phyloP scores from a whole-genome alignment of 2,888 invertebrate genomes.

The Lycophotia porphyrea region DNA sequence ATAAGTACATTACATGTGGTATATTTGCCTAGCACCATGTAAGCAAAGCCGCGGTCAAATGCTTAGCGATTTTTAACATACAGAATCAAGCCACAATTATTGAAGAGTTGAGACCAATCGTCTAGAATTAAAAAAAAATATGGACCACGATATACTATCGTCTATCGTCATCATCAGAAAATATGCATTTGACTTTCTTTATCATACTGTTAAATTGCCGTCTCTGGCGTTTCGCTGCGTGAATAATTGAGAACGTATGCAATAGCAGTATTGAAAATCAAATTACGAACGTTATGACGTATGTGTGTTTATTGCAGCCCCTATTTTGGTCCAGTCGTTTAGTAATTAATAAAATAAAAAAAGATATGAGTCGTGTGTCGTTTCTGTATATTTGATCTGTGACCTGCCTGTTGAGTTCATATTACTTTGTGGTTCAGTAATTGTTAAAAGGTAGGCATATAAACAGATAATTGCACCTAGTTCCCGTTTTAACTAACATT shows the following conservation, averaged over 20 bases:
- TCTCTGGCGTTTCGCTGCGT: background rate
- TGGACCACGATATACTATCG: no score
- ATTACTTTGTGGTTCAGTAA: constrained; percentile 9
- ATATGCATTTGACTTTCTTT: background rate
- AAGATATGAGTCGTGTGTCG: constrained; percentile 1
- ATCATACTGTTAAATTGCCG: background rate
- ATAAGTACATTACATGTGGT: no score
- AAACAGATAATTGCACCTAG: no score
- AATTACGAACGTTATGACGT: constrained; percentile 26
- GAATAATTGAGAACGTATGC: constrained; percentile 40
- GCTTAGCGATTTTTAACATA: no score
- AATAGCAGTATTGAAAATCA: constrained; percentile 24
- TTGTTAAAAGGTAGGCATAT: background rate
- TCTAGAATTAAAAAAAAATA: no score
- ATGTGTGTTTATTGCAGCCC: constrained; percentile 13
- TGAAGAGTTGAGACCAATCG: no score
- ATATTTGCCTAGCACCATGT: no score
- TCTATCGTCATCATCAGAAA: no score
- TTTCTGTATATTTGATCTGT: constrained; percentile 37
- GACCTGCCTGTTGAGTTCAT: constrained; percentile 1
- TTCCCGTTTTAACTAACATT: no score
- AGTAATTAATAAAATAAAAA: constrained; percentile 47
- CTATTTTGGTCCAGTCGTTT: background rate
- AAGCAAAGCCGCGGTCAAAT: no score
- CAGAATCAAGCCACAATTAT: no score